Evolutionary conservation across 2,888 invertebrate genomes (phyloP), one percentile per base, ranked within the genome.

Genomic region (Melanostoma scalare): DNA sequence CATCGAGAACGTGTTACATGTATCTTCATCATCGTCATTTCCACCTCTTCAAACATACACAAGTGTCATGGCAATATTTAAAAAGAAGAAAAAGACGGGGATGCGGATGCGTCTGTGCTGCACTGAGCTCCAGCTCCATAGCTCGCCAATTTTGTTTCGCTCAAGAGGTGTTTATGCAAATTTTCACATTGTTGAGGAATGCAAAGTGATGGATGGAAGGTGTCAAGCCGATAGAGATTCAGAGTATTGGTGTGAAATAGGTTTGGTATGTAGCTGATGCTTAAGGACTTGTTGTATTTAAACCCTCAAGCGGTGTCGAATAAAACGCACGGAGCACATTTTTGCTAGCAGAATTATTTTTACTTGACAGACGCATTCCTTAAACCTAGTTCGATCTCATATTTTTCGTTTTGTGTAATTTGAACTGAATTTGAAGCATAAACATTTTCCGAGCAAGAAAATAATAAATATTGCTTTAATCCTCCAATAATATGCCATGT

Each of bases 151-250:
- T 78, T 84, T 78, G 78, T 78, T 74, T 74, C 46, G 33, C 65
- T 74, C 69, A 74, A 71, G 35, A 84, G 55, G 74, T 84, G 74
- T 78, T 84, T 84, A 84, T 84, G 82, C 52, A 63, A 84, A 84
- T 84, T 69, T 33, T 46, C 50, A 8, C n/a, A 10, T 38, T 8
- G 5, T 42, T 42, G 44, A 53, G 6, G 53, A 63, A 68, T 67
- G 48, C 6, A 5, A 50, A 56, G 35, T 53, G 30, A 56, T 10
- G 44, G 50, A 72, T 35, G 44, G 30, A 35, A 55, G 44, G 58
- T 55, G 75, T 61, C 31, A 33, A 50, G 33, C 0, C 30, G 58
- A 31, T 42, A 53, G 8, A 60, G 40, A 65, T 20, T 20, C 20
- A 20, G 0, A 20, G 20, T 20, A 20, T 46, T 46, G 36, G 20